phyloP scores from a whole-genome alignment of 2,888 invertebrate species.

The Lepetodrilus schrolli region DNA sequence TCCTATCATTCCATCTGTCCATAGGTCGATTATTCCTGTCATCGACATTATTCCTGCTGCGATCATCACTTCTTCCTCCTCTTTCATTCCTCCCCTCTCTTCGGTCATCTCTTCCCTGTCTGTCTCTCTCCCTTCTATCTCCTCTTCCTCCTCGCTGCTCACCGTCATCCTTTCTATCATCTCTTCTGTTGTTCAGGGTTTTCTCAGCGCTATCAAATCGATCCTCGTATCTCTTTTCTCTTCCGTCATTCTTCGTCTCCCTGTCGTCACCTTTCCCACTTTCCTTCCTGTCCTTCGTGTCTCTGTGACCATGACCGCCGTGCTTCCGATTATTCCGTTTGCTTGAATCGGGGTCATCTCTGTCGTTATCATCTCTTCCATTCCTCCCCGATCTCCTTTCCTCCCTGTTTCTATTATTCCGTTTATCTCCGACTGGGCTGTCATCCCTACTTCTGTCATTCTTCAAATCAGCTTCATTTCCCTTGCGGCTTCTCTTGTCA shows the following conservation, averaged over 20 bases:
- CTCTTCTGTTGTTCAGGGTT: not conserved
- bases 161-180: conserved; percentile 27
- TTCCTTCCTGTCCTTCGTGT: too few relatives aligned
- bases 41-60: not conserved
- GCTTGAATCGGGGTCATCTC: too few relatives aligned
- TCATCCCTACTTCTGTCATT: not conserved
- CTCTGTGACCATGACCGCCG: too few relatives aligned
- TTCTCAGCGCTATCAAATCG: not conserved
- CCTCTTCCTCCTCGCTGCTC: conserved; percentile 14
- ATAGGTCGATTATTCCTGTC: conserved; percentile 1
- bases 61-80: not conserved
- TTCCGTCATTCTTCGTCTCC: not conserved
- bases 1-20: not conserved
- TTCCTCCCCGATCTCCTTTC: conserved; percentile 23
- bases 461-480: not conserved
- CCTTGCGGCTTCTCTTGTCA: not conserved
- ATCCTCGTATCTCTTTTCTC: not conserved
- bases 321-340: too few relatives aligned
- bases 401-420: not conserved
- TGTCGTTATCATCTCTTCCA: too few relatives aligned
- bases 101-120: conserved; percentile 4
- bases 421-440: not conserved
- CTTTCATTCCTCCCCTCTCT: conserved; percentile 14
- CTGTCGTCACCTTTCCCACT: conserved; percentile 28
- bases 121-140: not conserved